These are phyloP conservation scores for Neolamprologus ventralis DNA, from an alignment of 2,113 vertebrate species.

Conservation along the genomic window DNA sequence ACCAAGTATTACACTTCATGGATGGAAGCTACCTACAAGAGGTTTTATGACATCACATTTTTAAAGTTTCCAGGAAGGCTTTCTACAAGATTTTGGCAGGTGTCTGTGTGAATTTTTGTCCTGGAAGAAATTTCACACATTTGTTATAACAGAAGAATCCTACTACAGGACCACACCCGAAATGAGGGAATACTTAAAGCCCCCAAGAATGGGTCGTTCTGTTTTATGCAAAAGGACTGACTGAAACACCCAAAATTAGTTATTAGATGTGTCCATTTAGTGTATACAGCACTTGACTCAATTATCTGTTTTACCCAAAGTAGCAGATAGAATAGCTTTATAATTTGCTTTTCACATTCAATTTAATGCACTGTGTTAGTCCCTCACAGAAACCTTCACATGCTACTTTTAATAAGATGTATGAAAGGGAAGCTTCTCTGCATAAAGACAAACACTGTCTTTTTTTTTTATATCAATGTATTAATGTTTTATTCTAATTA, in stretches of 20 bases:
- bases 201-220: background rate
- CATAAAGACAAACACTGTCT: constrained; percentile 50
- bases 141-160: background rate
- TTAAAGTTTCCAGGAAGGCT: background rate
- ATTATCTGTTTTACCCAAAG: background rate
- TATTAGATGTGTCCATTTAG: background rate
- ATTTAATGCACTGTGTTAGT: background rate
- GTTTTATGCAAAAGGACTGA: background rate
- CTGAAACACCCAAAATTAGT: background rate
- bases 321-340: background rate
- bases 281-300: background rate
- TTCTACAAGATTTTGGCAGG: background rate
- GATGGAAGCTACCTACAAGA: accelerated
- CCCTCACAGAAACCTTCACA: background rate
- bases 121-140: background rate
- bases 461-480: constrained; percentile 80
- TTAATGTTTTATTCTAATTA: constrained; percentile 97
- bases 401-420: background rate
- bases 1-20: background rate
- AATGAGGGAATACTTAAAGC: background rate
- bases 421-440: background rate
- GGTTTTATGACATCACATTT: background rate
- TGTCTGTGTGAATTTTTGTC: background rate
- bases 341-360: background rate
- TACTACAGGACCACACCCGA: background rate